Evolutionary conservation across 2,113 vertebrate genomes (phyloP), one percentile per base, ranked within the genome.

Genomic region (Phocoena sinus): DNA sequence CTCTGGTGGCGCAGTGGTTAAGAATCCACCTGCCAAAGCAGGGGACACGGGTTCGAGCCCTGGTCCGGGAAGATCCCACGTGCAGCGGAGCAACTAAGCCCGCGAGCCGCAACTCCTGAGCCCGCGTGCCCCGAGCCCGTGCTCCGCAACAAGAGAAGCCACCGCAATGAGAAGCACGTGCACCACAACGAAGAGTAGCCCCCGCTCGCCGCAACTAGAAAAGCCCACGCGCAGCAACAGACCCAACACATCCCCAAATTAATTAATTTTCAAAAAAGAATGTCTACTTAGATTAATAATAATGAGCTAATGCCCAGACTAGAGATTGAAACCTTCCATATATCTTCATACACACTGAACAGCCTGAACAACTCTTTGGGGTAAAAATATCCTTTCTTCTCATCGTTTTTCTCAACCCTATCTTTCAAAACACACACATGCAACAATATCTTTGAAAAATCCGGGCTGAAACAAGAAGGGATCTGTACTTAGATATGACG

Each of bases 81-180:
- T 53, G 50, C 50, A 17, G 50, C 5, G 15, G 15, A 53, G 50
- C 50, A 17, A 53, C 50, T 53, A 53, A 53, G 50, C 50, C 50
- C 5, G 15, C 15, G 15, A 53, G 50, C 50, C 50, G 17, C 50
- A 53, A 17, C 50, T 53, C 15, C 50, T 53, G 50, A 53, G 50
- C 15, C 15, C 50, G 0, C 15, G 5, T 6, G 50, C 50, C 50
- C 1, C 0, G 15, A 17, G 50, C 53, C 53, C 53, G 15, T 6
- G 15, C 53, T 53, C 53, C 53, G 0, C 53, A 53, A 18, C 53
- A 53, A 53, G 53, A 53, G 53, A 53, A 6, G 15, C 53, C 53
- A 17, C 53, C 15, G 1, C 53, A 17, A 17, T 53, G 53, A 53
- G 5, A 53, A 17, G 53, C 53, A 5, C 0, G 53, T 18, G 15